Evolutionary conservation across 2,888 invertebrate genomes (phyloP).

Genomic region (Tricholauxania praeusta): DNA sequence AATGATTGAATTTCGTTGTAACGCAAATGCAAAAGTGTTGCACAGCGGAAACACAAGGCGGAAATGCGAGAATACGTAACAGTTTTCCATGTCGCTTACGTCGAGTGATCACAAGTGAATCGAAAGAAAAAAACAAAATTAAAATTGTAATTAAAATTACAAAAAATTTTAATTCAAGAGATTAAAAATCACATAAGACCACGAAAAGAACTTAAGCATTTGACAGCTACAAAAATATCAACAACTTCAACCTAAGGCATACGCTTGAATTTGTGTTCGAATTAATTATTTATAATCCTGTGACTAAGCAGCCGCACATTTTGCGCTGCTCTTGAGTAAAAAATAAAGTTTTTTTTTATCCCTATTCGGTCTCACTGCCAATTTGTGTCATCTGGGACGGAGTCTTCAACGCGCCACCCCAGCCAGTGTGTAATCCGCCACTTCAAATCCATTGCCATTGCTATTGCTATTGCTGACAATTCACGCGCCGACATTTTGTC

Average conservation of each 20-base stretch:
- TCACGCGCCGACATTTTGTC: constrained; percentile 1
- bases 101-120: no score
- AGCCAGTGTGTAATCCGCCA: neutral
- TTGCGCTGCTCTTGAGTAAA: neutral
- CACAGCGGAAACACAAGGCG: no score
- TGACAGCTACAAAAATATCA: neutral
- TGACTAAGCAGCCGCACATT: neutral
- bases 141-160: no score
- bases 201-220: neutral
- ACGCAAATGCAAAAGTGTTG: no score
- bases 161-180: neutral
- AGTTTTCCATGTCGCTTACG: no score
- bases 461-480: neutral
- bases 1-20: no score
- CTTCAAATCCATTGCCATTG: neutral
- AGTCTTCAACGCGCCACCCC: neutral
- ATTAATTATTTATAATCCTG: constrained; percentile 10
- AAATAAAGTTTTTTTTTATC: neutral
- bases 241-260: neutral
- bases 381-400: neutral
- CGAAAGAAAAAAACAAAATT: no score
- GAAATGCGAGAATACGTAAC: no score
- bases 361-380: neutral
- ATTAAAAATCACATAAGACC: neutral
- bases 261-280: constrained; percentile 9